Conservation (phyloP, 1,140 invertebrate species). For the Helicoverpa zea region DNA sequence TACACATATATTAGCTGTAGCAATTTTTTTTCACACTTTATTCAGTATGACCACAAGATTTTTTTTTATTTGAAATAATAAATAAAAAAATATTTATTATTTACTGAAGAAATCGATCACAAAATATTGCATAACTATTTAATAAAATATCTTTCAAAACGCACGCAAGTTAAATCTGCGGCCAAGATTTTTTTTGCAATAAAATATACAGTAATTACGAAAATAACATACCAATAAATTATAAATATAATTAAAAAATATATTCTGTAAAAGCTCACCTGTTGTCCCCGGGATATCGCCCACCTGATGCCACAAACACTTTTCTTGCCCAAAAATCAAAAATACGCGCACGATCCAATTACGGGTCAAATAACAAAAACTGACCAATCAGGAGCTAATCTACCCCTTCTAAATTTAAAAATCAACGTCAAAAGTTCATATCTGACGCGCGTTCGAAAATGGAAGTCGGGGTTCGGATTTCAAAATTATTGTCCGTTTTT, state of each 20-base stretch:
- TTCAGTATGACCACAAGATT: too few species aligned
- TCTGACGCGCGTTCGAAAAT: constrained; percentile 45
- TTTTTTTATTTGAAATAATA: too few species aligned
- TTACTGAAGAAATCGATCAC: too few species aligned
- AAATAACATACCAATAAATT: not conserved
- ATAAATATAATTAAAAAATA: not conserved
- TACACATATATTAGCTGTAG: too few species aligned
- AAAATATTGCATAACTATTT: too few species aligned
- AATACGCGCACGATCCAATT: constrained; percentile 27
- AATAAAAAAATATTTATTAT: too few species aligned
- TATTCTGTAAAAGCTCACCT: constrained; percentile 28
- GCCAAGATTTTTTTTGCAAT: too few species aligned
- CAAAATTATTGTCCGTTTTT: constrained; percentile 48
- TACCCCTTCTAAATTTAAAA: not conserved
- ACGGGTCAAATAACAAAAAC: constrained; percentile 6
- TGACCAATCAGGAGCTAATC: constrained; percentile 24
- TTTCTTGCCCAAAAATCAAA: constrained; percentile 19
- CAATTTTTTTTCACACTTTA: too few species aligned
- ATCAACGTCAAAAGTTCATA: constrained; percentile 47
- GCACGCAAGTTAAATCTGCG: too few species aligned
- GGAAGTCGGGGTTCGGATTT: constrained; percentile 46
- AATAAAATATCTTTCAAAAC: too few species aligned
- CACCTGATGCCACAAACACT: constrained; percentile 47
- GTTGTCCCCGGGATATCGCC: constrained; percentile 22
- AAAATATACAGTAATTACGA: too few species aligned